Base-by-base conservation (phyloP, 2,888 invertebrate species). In the Hirtodrosophila alboralis region DNA sequence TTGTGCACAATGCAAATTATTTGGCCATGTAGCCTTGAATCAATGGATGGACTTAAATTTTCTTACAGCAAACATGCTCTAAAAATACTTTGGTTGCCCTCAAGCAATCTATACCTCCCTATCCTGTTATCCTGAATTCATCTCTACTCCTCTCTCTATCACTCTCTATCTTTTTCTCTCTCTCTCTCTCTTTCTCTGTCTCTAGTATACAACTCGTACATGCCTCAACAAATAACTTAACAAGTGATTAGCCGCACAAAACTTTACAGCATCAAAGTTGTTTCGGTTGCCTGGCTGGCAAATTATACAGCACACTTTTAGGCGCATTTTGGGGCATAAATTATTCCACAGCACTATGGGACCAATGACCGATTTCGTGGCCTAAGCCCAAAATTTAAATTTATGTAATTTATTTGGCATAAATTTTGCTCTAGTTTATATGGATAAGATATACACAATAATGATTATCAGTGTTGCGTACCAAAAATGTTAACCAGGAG, bases 231-330 rank as follows among this genome's bases (percentile, higher is more conserved):
- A 75, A 75, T 69, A 75, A 77, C 57, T 78, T 77, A 80, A 69
- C 69, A 73, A 78, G 81, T 77, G 72, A 78, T 78, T 81, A 78
- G 75, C 69, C 54, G 52, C 47, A 59, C 45, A 69, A 61, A 77
- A 72, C 69, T 80, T 72, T 66, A 62, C 59, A 67, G 57, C 67
- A 57, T 70, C 57, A 65, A 80, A 77, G 63, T 63, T 70, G 34
- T 43, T 44, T 33, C 40, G 30, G 16, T 48, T 36, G 52, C 18
- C 31, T 23, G 47, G 13, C 40, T 28, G 40, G 44, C 13, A 59
- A 69, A 65, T 60, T 59, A 54, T 54, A 60, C 43, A 53, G 68
- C 60, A 56, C 59, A 58, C 41, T 62, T 63, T 65, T 69, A 45
- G 57, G 53, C 66, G 53, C 48, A 48, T 70, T 59, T 67, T 48